A percentile compares a stretch with the other conserved stretches of the same genome.
These are phyloP conservation scores for Xiphorhynchus elegans DNA, from an alignment of 2,113 vertebrate species.

Conservation along the genomic window DNA sequence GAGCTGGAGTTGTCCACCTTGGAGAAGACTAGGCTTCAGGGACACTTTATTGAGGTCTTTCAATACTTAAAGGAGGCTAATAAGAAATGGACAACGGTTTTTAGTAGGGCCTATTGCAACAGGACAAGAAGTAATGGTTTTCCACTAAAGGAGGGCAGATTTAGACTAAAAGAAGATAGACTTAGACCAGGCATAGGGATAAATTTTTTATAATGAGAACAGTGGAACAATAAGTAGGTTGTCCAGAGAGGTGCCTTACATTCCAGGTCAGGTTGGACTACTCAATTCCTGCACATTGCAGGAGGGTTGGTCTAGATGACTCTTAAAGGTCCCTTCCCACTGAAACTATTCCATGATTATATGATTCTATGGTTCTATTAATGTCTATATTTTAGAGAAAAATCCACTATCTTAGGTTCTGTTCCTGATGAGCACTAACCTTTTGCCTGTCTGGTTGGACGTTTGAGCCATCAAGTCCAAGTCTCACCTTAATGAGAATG, in stretches of 20 bases:
- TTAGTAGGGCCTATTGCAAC: neutral
- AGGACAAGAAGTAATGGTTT: neutral
- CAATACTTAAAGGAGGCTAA: neutral
- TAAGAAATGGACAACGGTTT: neutral
- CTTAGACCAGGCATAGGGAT: neutral
- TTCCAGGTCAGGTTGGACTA: neutral
- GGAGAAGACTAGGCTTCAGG: neutral
- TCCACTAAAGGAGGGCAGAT: neutral
- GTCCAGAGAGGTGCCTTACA: neutral
- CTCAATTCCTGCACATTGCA: neutral
- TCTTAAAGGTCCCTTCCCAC: neutral
- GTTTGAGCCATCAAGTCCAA: neutral
- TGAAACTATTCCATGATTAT: neutral
- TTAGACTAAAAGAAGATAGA: neutral
- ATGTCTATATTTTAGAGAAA: neutral
- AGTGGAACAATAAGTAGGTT: neutral
- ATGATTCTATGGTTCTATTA: neutral
- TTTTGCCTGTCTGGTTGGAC: neutral
- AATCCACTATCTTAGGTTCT: neutral
- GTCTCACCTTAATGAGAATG: neutral
- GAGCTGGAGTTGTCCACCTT: neutral
- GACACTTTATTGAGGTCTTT: neutral
- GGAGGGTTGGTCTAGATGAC: neutral
- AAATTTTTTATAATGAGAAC: neutral
- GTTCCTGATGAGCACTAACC: neutral